Evolutionary conservation across 2,113 vertebrate species (phyloP).

Genomic region (Tachycineta bicolor): DNA sequence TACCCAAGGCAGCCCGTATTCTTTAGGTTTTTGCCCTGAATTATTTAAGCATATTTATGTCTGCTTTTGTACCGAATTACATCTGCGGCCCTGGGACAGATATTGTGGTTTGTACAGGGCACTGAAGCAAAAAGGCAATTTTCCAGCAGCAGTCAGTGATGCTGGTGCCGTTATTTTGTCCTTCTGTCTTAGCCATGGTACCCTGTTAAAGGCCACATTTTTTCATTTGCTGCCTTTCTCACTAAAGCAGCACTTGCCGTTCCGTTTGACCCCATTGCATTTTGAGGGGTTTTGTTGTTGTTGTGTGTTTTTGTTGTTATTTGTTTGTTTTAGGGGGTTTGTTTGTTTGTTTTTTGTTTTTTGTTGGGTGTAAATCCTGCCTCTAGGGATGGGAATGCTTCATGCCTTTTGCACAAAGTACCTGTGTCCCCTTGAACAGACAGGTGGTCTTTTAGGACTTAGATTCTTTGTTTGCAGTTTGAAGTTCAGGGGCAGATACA

Average conservation of each 20-base stretch:
- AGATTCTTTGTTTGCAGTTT: background rate
- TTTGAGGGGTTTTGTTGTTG: background rate
- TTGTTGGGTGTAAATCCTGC: background rate
- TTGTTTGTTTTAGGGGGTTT: background rate
- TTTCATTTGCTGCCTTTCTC: background rate
- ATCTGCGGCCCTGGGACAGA: background rate
- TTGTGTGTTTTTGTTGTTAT: no score
- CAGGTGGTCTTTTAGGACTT: background rate
- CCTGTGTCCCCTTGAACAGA: background rate
- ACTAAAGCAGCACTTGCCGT: background rate
- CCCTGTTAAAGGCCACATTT: background rate
- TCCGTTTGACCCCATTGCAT: fast-evolving
- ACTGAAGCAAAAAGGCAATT: background rate
- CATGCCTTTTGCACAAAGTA: background rate
- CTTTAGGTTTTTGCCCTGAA: background rate
- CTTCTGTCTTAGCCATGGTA: background rate
- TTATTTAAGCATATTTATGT: background rate
- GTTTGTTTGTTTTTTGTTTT: background rate
- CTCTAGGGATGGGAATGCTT: background rate
- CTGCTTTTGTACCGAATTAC: background rate
- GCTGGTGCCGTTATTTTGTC: background rate
- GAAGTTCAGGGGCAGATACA: background rate
- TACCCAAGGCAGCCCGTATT: constrained; percentile 1
- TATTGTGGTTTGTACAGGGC: background rate
- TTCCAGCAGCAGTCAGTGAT: background rate